Base-by-base conservation (phyloP, 1,140 invertebrate genomes). In the Magallana gigas region DNA sequence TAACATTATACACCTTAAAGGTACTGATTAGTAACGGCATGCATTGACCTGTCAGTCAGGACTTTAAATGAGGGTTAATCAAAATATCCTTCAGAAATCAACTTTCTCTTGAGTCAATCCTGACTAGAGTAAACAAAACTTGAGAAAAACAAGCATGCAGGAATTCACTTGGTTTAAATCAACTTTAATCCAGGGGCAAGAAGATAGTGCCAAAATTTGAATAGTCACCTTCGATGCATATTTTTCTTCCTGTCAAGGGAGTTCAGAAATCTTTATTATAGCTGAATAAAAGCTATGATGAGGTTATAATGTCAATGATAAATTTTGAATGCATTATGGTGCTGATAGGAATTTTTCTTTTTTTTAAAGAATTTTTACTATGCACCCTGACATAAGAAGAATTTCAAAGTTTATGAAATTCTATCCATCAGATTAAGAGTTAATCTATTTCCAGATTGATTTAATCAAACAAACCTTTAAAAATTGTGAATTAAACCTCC, bases 51-150 rank as follows among this genome's bases (percentile, higher is more conserved):
- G 81, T 83, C 81, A 83, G 7, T 83, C 9, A 29, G 48, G 14
- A 14, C 18, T 83, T 83, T 18, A 6, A 58, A 83, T 57, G 48
- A 83, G n/a, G 57, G 81, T 57, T 83, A 83, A 57, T 57, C 48
- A 16, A 16, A 80, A 80, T 23, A 80, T 29, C 16, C 76, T 57
- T 57, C 16, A 83, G 48, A 58, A 83, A n/a, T 83, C 57, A 56
- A 83, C 81, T 83, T 83, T 64, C 18, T 64, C 18, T 16, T 48
- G 36, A 48, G 36, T 48, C 36, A 48, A 48, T 48, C 23, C 68
- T 12, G 64, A 29, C 23, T 29, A 0, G 68, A 76, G 23, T 76
- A 71, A 71, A 71, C 64, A 71, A 71, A 3, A 48, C 0, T 48
- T 48, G 23, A 1, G 18, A 23, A 71, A 76, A 29, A 18, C 68